Evolutionary conservation across 2,888 invertebrate genomes (phyloP), one percentile per base, ranked within the genome.

Genomic region (Synergus laeviventris): DNA sequence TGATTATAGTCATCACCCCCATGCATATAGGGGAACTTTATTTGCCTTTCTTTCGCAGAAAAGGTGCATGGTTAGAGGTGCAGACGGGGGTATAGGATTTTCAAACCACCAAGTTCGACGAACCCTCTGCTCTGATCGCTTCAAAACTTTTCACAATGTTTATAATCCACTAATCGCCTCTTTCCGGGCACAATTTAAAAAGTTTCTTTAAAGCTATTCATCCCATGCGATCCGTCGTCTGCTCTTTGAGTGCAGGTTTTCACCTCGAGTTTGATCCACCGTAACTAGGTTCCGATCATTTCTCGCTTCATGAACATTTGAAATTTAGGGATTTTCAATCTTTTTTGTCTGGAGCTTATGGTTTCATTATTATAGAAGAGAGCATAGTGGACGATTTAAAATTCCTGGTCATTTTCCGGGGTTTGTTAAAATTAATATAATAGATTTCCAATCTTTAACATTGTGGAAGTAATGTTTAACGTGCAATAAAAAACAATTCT

Each of bases 91-190:
- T 38, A 38, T 38, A 54, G 24, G 59, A 21, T 38, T 70, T 70
- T 38, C 24, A 21, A 39, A 75, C n/a, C 7, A n/a, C 14, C n/a
- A 45, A 45, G 42, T 16, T 56, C 56, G 18, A 56, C 12, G 21
- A 56, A 56, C 21, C 56, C 18, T 56, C 56, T 5, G 18, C 11
- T 83, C 85, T 85, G 85, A 89, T 88, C 87, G 86, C 85, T 86
- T 87, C 86, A 86, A 86, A 89, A 90, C 84, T 89, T 88, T 85
- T 83, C 86, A 84, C 87, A 85, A 86, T 89, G 89, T 89, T 89
- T 89, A 89, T 90, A 89, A 89, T 89, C 89, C 88, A 86, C 89
- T 89, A 88, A 90, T 90, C 89, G 87, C 84, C 84, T 86, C 86
- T 85, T 87, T 86, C 87, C 85, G 79, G 82, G 85, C 86, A 88